Base-by-base conservation (phyloP, 2,113 vertebrate species). In the Bettongia penicillata region DNA sequence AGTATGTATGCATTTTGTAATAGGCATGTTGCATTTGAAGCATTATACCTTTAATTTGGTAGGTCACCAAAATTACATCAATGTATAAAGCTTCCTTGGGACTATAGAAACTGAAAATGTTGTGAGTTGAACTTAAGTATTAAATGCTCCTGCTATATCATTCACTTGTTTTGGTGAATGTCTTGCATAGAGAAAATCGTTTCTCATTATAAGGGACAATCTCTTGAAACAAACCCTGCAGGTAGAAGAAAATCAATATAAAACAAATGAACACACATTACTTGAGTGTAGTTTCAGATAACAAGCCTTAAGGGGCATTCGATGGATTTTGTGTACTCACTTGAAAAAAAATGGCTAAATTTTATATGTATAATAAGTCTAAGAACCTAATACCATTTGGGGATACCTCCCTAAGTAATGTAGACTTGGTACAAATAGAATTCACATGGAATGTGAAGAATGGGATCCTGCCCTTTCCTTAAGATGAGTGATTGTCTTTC, bases 231-330 rank as follows among this genome's bases (percentile, higher is more conserved):
- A 53, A 91, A 94, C 68, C 37, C 48, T 91, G 31, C 43, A 94
- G 48, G 93, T 53, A 92, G 37, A 94, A 84, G 77, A 96, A 95
- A 95, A 96, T 95, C 95, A 93, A 22, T 97, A 93, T 91, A 95
- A 95, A 97, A 89, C n/a, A 96, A 94, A 91, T 90, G 90, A 96
- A 51, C 49, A 51, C 47, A 0, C 47, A 28, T 94, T 94, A 51
- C 92, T 93, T 51, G 10, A 49, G 43, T 53, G 53, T 91, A 3
- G 24, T 48, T 47, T n/a, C 68, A 90, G 68, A 93, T 37, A 95
- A 25, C 77, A 90, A 94, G 90, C 31, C 93, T 51, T 84, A 8
- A 89, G 53, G 49, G 68, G 23, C 51, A 1, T 92, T 90, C 2
- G 28, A 2, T 93, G 92, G 92, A 91, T 96, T 96, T 94, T 95